Percentiles rank a stretch among this genome's conserved stretches.
Conservation (phyloP, 2,113 vertebrate genomes). For the Balaeniceps rex region DNA sequence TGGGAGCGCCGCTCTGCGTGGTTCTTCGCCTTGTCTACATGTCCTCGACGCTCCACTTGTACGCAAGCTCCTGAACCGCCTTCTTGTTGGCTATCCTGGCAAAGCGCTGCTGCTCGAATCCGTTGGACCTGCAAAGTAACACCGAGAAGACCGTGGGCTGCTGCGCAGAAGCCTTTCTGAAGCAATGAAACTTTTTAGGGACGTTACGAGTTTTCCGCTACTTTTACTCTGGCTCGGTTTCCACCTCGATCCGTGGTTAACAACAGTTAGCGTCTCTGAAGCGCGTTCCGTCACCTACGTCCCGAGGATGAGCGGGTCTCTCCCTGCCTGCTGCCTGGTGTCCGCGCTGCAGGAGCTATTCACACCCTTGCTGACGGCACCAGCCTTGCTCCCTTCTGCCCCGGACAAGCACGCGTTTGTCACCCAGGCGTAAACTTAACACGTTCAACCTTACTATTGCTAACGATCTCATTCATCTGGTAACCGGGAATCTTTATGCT, state of each 20-base stretch:
- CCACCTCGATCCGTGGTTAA: rapidly evolving
- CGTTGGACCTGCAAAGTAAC: slow-evolving; percentile 83
- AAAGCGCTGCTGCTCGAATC: slow-evolving; percentile 93
- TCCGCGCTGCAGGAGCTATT: rapidly evolving
- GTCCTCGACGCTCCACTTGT: slow-evolving; percentile 98
- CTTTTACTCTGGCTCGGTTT: neutral
- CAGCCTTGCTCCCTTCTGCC: neutral
- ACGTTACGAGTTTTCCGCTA: rapidly evolving
- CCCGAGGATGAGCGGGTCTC: neutral
- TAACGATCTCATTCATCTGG: rapidly evolving
- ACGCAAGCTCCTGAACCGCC: slow-evolving; percentile 87
- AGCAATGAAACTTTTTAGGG: neutral
- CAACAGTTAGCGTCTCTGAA: rapidly evolving
- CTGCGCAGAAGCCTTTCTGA: rapidly evolving
- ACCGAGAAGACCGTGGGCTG: neutral
- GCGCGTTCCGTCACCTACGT: neutral
- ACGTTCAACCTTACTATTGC: rapidly evolving
- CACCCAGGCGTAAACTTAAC: rapidly evolving
- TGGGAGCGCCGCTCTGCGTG: neutral
- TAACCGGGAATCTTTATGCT: rapidly evolving
- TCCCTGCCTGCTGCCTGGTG: neutral
- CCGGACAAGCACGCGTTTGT: rapidly evolving
- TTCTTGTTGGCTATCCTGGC: slow-evolving; percentile 86
- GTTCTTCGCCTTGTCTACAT: slow-evolving; percentile 72
- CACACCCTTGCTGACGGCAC: too few species aligned